Evolutionary conservation across 2,888 invertebrate genomes (phyloP).

Genomic region (Leptopterna dolabrata): DNA sequence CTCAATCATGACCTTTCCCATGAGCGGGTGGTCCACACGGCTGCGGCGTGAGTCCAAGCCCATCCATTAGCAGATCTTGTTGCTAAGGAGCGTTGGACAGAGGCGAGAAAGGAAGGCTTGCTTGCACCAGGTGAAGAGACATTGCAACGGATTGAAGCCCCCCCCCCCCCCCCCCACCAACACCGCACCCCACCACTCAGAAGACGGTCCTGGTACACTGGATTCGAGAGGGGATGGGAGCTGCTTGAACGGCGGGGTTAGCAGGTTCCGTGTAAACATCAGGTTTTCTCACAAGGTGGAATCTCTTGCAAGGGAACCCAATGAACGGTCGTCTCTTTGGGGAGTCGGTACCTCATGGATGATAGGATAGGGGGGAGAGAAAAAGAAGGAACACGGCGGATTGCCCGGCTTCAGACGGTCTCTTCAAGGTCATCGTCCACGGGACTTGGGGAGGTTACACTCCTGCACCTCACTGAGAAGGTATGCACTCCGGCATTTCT

Average conservation of each 20-base stretch:
- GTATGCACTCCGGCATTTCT: constrained; percentile 24
- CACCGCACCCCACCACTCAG: background rate
- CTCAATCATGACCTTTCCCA: constrained; percentile 31
- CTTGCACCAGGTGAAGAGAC: background rate
- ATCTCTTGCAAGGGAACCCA: constrained; percentile 16
- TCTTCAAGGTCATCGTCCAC: constrained; percentile 16
- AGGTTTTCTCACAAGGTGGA: constrained; percentile 39
- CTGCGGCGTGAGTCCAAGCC: background rate
- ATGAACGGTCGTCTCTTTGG: background rate
- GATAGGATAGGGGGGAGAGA: background rate
- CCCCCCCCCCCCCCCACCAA: too few relatives aligned
- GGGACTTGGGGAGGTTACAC: background rate
- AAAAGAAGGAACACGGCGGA: background rate
- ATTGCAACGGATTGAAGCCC: background rate
- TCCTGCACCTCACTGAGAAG: constrained; percentile 14
- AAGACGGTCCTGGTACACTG: background rate
- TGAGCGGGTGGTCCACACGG: background rate
- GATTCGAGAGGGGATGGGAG: background rate
- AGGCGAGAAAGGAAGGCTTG: background rate
- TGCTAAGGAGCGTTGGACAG: background rate
- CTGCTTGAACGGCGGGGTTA: background rate
- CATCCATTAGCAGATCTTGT: background rate
- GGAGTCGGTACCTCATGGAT: background rate
- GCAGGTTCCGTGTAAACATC: constrained; percentile 29
- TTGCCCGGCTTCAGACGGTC: background rate